Evolutionary conservation across 2,113 vertebrate genomes (phyloP).

Genomic region (Oriolus oriolus): DNA sequence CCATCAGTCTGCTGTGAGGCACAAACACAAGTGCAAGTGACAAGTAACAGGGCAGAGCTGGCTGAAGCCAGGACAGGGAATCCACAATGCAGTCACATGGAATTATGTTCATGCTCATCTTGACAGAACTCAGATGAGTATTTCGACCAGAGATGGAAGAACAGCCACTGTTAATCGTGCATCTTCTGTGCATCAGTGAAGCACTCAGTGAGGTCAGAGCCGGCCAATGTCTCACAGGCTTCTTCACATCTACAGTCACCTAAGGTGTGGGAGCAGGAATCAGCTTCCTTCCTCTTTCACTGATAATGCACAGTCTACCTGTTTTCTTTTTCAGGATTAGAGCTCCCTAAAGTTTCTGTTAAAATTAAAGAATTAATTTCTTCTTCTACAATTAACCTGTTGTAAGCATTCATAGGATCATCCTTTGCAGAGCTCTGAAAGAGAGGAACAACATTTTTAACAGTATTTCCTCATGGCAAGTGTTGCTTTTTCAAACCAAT

Average conservation of each 20-base stretch:
- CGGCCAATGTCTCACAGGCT: not conserved
- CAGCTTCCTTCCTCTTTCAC: not conserved
- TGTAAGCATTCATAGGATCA: not conserved
- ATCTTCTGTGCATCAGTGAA: not conserved
- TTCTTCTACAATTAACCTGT: conserved; percentile 43
- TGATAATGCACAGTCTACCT: not conserved
- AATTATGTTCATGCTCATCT: not conserved
- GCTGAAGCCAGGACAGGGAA: not conserved
- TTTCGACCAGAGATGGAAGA: not conserved
- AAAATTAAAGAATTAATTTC: conserved; percentile 50
- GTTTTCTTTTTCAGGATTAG: not conserved
- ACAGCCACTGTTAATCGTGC: not conserved
- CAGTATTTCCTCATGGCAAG: fast-evolving
- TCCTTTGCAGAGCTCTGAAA: conserved; percentile 46
- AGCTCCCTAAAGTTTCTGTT: not conserved
- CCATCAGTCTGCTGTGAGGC: not conserved
- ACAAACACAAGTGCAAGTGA: not conserved
- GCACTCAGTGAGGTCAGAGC: not conserved
- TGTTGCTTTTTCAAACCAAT: not conserved
- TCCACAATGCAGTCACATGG: not conserved
- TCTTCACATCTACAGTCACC: not conserved
- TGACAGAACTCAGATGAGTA: not conserved
- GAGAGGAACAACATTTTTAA: not conserved
- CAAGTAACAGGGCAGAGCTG: not conserved
- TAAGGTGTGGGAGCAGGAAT: not conserved